phyloP scores from a whole-genome alignment of 2,888 invertebrate genomes.

The Pristionchus entomophagus region DNA sequence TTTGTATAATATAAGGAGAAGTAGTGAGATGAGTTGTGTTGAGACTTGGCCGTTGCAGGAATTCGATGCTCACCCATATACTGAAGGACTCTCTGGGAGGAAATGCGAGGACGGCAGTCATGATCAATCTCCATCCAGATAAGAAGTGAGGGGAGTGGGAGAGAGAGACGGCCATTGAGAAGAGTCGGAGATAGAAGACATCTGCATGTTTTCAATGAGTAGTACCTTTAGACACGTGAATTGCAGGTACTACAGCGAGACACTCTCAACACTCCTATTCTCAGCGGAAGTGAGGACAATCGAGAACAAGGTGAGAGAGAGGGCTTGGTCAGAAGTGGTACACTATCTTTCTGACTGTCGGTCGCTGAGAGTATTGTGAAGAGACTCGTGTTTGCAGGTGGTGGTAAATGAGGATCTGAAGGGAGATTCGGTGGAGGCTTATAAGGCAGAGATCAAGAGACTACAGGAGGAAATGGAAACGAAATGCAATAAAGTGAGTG shows the following conservation, averaged over 20 bases:
- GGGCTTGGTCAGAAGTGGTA: neutral
- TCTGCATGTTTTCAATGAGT: neutral
- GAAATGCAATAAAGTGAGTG: neutral
- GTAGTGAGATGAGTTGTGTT: no score
- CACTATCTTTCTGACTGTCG: neutral
- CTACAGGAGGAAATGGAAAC: slow-evolving; percentile 53
- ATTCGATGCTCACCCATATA: slow-evolving; percentile 78
- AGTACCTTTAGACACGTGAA: no score
- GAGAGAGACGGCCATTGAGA: slow-evolving; percentile 61
- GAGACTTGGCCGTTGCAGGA: slow-evolving; percentile 75
- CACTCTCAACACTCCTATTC: slow-evolving; percentile 77
- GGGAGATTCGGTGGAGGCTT: slow-evolving; percentile 75
- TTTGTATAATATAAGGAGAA: no score
- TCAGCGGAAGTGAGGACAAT: slow-evolving; percentile 77
- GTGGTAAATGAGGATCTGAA: slow-evolving; percentile 77
- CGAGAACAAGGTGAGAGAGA: slow-evolving; percentile 74
- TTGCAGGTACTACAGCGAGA: slow-evolving; percentile 77
- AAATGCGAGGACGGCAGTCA: slow-evolving; percentile 77
- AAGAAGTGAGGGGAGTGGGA: slow-evolving; percentile 72
- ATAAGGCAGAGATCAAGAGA: slow-evolving; percentile 75
- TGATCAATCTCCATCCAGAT: slow-evolving; percentile 78
- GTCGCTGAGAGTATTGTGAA: no score
- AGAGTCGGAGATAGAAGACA: neutral
- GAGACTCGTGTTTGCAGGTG: no score
- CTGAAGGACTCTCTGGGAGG: slow-evolving; percentile 78